Percentiles rank a stretch among this genome's conserved stretches.
Conservation (phyloP, 92 coral and sea anemone genomes). For the Umimayanthus kanabou region DNA sequence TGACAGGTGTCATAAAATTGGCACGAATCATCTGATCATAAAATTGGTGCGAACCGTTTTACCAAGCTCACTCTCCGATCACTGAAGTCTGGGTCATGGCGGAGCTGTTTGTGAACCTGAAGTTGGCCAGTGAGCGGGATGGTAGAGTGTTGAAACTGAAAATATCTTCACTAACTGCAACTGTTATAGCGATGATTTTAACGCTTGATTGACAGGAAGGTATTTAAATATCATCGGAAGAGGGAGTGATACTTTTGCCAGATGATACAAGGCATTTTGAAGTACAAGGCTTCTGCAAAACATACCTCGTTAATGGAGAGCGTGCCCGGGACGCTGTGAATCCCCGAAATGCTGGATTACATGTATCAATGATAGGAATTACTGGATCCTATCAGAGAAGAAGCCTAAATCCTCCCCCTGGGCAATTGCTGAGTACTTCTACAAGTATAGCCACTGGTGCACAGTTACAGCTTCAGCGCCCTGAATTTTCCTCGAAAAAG, state of each 20-base stretch:
- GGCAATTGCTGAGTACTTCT: too few relatives aligned
- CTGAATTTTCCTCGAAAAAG: too few relatives aligned
- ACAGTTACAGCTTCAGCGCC: too few relatives aligned
- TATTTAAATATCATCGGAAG: constrained; percentile 6
- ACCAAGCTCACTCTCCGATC: constrained; percentile 16
- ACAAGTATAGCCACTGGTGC: too few relatives aligned
- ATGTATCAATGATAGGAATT: too few relatives aligned
- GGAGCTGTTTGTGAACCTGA: constrained; percentile 14
- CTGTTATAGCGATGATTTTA: constrained; percentile 25
- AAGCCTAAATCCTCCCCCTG: too few relatives aligned
- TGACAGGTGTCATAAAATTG: constrained; percentile 18
- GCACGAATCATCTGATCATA: not conserved
- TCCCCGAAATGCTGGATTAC: not conserved
- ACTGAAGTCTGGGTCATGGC: constrained; percentile 11
- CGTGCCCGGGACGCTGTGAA: not conserved
- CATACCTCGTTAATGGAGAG: constrained; percentile 7
- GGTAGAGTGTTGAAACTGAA: constrained; percentile 16
- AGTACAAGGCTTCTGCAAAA: not conserved
- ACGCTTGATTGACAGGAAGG: constrained; percentile 21
- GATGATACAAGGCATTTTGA: not conserved
- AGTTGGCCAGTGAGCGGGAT: constrained; percentile 6
- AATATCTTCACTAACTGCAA: not conserved
- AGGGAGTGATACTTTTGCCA: constrained; percentile 11
- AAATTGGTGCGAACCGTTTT: constrained; percentile 10
- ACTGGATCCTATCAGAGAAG: too few relatives aligned